Percentiles rank a stretch among this genome's conserved stretches.
Evolutionary conservation across 2,797 vertebrate genomes (phyloP).

Genomic region (Sebastes matsubarae): DNA sequence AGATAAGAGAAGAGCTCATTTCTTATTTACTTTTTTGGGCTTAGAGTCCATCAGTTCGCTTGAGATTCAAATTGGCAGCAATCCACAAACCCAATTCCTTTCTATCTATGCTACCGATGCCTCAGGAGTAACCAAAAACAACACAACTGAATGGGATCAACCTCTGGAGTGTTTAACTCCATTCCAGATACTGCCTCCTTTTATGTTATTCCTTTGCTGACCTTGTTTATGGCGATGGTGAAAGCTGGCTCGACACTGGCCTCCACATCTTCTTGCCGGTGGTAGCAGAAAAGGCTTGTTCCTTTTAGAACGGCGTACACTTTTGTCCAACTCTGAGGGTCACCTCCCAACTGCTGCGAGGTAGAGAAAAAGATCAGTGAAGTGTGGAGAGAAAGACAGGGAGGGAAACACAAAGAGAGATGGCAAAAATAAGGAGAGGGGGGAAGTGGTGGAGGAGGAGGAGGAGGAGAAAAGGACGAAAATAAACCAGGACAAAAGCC

Average conservation of each 20-base stretch:
- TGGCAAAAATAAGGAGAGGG: constrained; percentile 4
- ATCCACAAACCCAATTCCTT: constrained; percentile 19
- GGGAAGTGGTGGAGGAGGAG: background rate
- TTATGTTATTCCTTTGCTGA: constrained; percentile 49
- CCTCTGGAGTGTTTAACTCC: background rate
- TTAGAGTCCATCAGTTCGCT: background rate
- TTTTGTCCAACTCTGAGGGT: constrained; percentile 83
- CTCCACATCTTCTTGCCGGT: constrained; percentile 82
- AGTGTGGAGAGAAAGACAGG: background rate
- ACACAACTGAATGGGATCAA: constrained; percentile 1
- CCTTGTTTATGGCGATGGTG: constrained; percentile 93
- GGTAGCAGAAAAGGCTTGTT: constrained; percentile 90
- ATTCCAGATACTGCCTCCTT: background rate
- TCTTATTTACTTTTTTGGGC: constrained; percentile 13
- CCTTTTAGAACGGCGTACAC: constrained; percentile 89
- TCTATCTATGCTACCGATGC: background rate
- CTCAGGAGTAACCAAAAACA: constrained; percentile 31
- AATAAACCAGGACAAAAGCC: background rate
- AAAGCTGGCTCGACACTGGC: constrained; percentile 85
- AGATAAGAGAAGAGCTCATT: background rate
- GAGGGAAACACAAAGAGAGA: constrained; percentile 8
- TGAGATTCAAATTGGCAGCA: constrained; percentile 37
- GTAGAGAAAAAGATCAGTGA: constrained; percentile 10
- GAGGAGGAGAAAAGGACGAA: background rate
- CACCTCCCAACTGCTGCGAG: constrained; percentile 83